Conservation (phyloP, 2,888 invertebrate genomes). For the Clepsis dumicolana region DNA sequence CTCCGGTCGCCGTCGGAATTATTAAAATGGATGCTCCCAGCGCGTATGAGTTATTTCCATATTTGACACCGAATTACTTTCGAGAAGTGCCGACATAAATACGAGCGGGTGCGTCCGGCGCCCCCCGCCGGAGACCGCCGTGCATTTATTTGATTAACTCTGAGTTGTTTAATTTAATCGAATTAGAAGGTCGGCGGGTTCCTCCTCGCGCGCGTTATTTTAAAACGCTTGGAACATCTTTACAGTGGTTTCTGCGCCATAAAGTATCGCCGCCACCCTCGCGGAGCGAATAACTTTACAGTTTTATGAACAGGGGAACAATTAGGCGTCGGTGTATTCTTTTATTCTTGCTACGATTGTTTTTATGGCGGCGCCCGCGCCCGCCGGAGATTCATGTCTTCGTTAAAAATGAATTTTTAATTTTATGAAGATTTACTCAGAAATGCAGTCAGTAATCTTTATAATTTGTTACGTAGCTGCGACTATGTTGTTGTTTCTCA, state of each 20-base stretch:
- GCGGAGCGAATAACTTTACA: conserved; percentile 81
- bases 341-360: conserved; percentile 81
- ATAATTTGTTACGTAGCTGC: conserved; percentile 61
- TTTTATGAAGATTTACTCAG: conserved; percentile 76
- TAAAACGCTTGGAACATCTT: conserved; percentile 84
- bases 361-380: conserved; percentile 70
- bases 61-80: conserved; percentile 87
- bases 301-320: conserved; percentile 86
- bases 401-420: conserved; percentile 83
- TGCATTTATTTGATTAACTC: conserved; percentile 87
- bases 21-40: conserved; percentile 84
- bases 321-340: conserved; percentile 82
- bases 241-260: conserved; percentile 85
- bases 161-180: conserved; percentile 87
- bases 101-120: conserved; percentile 62
- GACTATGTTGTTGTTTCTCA: conserved; percentile 7
- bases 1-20: conserved; percentile 83
- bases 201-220: conserved; percentile 76
- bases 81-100: conserved; percentile 86
- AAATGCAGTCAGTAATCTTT: conserved; percentile 61
- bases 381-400: conserved; percentile 75
- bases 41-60: conserved; percentile 86
- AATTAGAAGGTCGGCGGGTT: conserved; percentile 81
- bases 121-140: conserved; percentile 68
- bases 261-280: conserved; percentile 82